Conservation (phyloP, 2,888 invertebrate species). For the Philereme vetulata region DNA sequence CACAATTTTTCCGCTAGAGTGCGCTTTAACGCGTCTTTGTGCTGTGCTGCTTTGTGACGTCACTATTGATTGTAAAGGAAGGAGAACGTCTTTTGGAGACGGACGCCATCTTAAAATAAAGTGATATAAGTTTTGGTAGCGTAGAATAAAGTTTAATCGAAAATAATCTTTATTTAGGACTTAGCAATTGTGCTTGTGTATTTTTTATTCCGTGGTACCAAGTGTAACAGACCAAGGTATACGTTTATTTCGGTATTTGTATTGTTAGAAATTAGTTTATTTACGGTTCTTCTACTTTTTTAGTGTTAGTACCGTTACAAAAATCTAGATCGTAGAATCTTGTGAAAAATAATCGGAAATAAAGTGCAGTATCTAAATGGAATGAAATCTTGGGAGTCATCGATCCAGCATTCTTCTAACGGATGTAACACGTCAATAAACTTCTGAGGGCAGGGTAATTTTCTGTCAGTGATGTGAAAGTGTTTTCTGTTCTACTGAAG, state of each 20-base stretch:
- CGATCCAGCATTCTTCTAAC: constrained; percentile 73
- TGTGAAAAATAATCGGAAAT: constrained; percentile 38
- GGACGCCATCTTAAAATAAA: constrained; percentile 82
- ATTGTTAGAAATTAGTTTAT: constrained; percentile 73
- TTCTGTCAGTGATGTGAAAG: constrained; percentile 72
- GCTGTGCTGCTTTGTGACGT: constrained; percentile 70
- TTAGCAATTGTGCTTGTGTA: constrained; percentile 71
- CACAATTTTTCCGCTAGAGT: constrained; percentile 54
- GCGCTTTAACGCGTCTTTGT: constrained; percentile 66
- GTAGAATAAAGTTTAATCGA: constrained; percentile 79
- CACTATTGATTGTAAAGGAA: constrained; percentile 78
- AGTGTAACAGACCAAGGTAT: constrained; percentile 93
- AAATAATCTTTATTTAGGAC: constrained; percentile 76
- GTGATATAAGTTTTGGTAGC: constrained; percentile 86
- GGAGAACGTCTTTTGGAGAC: constrained; percentile 77
- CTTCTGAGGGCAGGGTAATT: constrained; percentile 74
- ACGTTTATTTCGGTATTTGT: constrained; percentile 77
- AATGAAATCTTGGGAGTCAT: constrained; percentile 59
- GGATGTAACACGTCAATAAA: constrained; percentile 84
- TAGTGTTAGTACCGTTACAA: constrained; percentile 71
- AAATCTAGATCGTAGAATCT: constrained; percentile 47
- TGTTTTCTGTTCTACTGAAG: constrained; percentile 47
- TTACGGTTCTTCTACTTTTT: constrained; percentile 72
- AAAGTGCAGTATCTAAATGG: constrained; percentile 35
- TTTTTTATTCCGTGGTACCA: constrained; percentile 80